These are phyloP conservation scores for Penaeus chinensis DNA, from an alignment of 1,140 invertebrate species.

Conservation along the genomic window DNA sequence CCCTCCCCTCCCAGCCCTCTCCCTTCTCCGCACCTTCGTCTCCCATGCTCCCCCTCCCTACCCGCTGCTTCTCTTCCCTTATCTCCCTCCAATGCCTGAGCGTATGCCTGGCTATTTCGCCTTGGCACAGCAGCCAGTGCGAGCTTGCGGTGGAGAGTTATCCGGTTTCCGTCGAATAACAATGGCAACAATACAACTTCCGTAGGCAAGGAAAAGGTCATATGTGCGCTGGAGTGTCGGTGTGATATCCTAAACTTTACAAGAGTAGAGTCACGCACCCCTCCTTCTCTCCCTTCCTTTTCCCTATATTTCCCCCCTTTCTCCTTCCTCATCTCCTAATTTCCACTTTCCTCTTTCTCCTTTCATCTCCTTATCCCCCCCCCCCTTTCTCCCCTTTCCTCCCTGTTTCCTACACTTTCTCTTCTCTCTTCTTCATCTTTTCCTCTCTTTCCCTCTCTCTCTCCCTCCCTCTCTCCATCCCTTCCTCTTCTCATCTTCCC, in stretches of 20 bases:
- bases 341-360: too few relatives aligned
- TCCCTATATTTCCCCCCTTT: background rate
- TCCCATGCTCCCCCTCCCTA: constrained; percentile 14
- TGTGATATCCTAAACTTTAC: too few relatives aligned
- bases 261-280: background rate
- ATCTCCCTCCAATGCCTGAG: background rate
- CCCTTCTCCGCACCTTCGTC: background rate
- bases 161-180: too few relatives aligned
- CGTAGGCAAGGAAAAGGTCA: too few relatives aligned
- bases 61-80: constrained; percentile 13
- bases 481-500: background rate
- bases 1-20: background rate
- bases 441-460: too few relatives aligned
- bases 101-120: background rate
- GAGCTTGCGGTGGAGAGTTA: too few relatives aligned
- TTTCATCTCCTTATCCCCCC: too few relatives aligned
- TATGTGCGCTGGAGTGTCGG: too few relatives aligned
- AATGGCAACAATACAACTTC: too few relatives aligned
- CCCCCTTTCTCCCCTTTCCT: background rate
- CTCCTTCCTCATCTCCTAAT: background rate
- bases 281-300: background rate
- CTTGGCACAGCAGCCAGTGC: background rate
- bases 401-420: background rate
- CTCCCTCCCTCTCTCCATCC: background rate
- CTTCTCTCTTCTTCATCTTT: background rate